Evolutionary conservation across 2,797 vertebrate species (phyloP), one percentile per base, ranked within the genome.

Genomic region (Esox masquinongy): DNA sequence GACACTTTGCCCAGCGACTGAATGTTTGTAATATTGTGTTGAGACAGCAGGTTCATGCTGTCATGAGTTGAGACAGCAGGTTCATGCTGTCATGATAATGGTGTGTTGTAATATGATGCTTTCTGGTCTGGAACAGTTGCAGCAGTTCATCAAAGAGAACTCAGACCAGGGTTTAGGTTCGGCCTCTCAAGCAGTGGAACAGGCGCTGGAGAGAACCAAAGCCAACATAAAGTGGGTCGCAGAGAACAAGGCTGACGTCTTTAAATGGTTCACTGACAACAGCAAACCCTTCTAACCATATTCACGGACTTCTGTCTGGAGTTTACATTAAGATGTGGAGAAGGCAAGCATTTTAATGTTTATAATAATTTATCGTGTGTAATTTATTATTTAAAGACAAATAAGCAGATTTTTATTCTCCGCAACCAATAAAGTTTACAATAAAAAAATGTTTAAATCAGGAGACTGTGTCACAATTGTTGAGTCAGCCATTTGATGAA

Each of bases 221-320:
- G 77, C 94, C 70, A 97, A 98, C 90, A 96, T 96, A 31, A 90
- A 94, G 1, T 99, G 97, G 97, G 92, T 97, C 78, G 78, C 77
- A 0, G 67, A 89, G 64, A 98, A 98, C 91, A 87, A 84, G 83
- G 8, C 29, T 0, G 0, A 0, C 0, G 93, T 97, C 67, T 17
- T 87, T 17, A 0, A 12, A 0, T 98, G 97, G 97, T 96, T 98
- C 77, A 8, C 0, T 1, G 0, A 0, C 0, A 82, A 93, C 73
- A 0, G 8, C 56, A 0, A 22, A 51, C 70, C 17, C 47, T 2
- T 64, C 17, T n/a, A 12, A 59, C 24, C 12, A 26, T 43, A 14
- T 29, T 50, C 26, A 4, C 50, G 24, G 6, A 31, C 24, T 16
- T 12, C 12, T 50, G 47, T 70, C 36, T 67, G 16, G 16, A 34